Conservation (phyloP, 2,797 vertebrate species). For the Typhlichthys subterraneus region DNA sequence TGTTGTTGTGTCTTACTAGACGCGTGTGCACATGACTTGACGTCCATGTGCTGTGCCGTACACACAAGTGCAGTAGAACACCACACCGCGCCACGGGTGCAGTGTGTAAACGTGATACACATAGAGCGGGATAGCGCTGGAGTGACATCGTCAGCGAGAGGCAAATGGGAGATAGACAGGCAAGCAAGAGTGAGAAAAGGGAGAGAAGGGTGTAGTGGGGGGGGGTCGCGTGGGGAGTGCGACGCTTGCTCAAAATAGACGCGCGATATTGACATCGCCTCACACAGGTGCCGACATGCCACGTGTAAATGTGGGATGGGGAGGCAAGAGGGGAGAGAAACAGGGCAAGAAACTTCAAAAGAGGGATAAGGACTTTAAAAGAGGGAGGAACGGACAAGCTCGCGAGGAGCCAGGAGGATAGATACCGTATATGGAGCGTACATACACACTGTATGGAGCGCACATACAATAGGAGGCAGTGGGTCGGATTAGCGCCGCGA, state of each 20-base stretch:
- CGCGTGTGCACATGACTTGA: slow-evolving; percentile 19
- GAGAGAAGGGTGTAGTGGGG: neutral
- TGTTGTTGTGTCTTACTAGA: slow-evolving; percentile 3
- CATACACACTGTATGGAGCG: no score
- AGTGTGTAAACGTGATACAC: neutral
- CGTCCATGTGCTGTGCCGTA: slow-evolving; percentile 9
- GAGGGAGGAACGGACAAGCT: neutral
- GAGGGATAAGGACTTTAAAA: neutral
- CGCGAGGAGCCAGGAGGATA: neutral
- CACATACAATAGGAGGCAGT: no score
- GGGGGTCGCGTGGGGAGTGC: slow-evolving; percentile 17
- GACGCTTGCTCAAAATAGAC: slow-evolving; percentile 29
- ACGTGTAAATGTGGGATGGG: slow-evolving; percentile 23
- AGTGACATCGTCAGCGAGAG: neutral
- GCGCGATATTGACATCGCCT: slow-evolving; percentile 31
- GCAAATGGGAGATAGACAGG: neutral
- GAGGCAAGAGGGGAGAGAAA: neutral
- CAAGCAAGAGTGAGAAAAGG: neutral
- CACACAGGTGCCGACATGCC: slow-evolving; percentile 20
- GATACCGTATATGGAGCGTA: no score
- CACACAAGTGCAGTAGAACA: slow-evolving; percentile 1
- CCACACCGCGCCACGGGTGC: no score
- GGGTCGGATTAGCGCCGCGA: no score
- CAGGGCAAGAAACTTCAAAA: neutral
- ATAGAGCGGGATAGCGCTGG: neutral